Evolutionary conservation across 30 jellyfish, hydroid and myxozoan species (phyloP).

Genomic region (Turritopsis dohrnii): DNA sequence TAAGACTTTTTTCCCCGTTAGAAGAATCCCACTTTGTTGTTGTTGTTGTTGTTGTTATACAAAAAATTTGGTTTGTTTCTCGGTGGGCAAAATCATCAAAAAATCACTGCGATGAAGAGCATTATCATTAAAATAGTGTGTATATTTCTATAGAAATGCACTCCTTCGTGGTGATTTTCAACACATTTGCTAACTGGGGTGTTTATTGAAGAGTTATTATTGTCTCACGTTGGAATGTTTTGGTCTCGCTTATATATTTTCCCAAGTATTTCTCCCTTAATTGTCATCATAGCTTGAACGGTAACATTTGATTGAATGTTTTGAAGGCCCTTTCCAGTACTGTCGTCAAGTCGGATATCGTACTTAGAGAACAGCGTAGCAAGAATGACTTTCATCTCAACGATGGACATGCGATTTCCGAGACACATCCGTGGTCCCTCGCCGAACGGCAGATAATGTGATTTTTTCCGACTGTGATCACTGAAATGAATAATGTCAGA

Average conservation of each 20-base stretch:
- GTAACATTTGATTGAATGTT: neutral
- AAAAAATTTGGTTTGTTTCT: too few species aligned
- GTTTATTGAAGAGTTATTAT: neutral
- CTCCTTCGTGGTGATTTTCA: too few species aligned
- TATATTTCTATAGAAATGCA: too few species aligned
- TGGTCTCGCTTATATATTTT: neutral
- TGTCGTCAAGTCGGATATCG: neutral
- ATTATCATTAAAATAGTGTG: too few species aligned
- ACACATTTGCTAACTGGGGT: too few species aligned
- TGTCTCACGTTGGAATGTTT: neutral
- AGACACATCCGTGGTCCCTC: constrained; percentile 5
- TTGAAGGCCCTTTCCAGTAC: neutral
- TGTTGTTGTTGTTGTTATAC: too few species aligned
- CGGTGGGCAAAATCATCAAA: too few species aligned
- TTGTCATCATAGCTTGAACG: constrained; percentile 8
- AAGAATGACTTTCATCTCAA: neutral
- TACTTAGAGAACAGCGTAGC: neutral
- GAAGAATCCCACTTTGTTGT: too few species aligned
- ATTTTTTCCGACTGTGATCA: neutral
- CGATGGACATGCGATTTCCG: constrained; percentile 4
- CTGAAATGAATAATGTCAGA: neutral
- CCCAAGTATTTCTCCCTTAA: neutral
- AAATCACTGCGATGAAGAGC: too few species aligned
- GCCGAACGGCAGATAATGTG: neutral
- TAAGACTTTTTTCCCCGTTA: too few species aligned